Base-by-base conservation (phyloP, 2,888 invertebrate species). In the Drosophila mimetica region DNA sequence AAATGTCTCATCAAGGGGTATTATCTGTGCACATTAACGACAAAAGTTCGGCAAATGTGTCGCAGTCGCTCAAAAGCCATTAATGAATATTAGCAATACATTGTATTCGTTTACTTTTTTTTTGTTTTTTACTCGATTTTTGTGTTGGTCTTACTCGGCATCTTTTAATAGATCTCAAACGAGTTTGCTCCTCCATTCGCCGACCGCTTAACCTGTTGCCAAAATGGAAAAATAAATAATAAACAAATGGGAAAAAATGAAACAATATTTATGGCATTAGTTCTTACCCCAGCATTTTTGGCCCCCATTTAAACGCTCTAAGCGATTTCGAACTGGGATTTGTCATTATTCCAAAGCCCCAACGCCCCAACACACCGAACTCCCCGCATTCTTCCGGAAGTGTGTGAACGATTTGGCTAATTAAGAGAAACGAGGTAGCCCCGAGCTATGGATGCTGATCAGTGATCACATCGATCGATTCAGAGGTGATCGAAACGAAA, bases 21-120 rank as follows among this genome's bases (percentile, higher is more conserved):
- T 44, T 34, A 34, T n/a, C 39, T 41, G 46, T 42, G 30, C 20
- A 46, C 42, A 46, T 44, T 44, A 51, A 39, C 16, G 30, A 54
- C 54, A 50, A 44, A 67, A 32, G 36, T 59, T 36, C 30, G 18
- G 22, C 47, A 59, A 63, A 50, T 63, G 50, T 63, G 50, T 63
- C 60, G 60, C 63, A 59, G 52, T 65, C 44, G 52, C 50, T 46
- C 22, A 44, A 71, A 71, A 71, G 39, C 79, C 82, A 82, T 78
- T 79, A 79, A 76, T 82, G 76, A 73, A 57, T 72, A 78, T 78
- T 76, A 76, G 79, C 79, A 42, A 67, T 58, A 58, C 55, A 55
- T 64, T 77, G 47, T 59, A 39, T 65, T 52, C 39, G 37, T 37
- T 60, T 60, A 65, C 59, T 20, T 18, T 9, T 13, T 30, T 18